Conservation (phyloP, 2,888 invertebrate species). For the Atethmia centrago region DNA sequence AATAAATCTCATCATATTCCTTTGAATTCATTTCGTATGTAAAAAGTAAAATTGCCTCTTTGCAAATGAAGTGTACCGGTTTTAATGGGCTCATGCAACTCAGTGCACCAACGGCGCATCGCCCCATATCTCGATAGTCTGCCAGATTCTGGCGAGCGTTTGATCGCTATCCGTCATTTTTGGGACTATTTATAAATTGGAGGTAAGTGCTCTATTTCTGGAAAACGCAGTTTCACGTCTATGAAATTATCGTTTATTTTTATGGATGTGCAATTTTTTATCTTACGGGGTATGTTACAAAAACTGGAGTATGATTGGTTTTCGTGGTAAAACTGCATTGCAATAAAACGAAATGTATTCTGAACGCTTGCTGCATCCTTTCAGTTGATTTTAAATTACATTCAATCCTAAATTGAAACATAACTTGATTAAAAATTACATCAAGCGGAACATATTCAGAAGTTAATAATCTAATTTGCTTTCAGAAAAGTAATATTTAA, state of each 20-base stretch:
- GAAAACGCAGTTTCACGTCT: conserved; percentile 45
- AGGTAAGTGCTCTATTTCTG: conserved; percentile 62
- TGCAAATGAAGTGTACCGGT: conserved; percentile 37
- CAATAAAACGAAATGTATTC: conserved; percentile 6
- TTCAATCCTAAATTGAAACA: conserved; percentile 13
- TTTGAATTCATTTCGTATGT: conserved; percentile 54
- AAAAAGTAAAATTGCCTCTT: conserved; percentile 24
- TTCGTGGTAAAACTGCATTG: conserved; percentile 9
- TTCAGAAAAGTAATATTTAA: conserved; percentile 18
- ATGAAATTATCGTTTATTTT: conserved; percentile 14
- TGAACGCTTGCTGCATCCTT: neutral
- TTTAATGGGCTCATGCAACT: conserved; percentile 49
- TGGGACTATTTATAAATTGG: conserved; percentile 63
- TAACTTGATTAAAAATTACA: conserved; percentile 5
- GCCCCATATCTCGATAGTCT: conserved; percentile 42
- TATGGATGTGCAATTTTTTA: conserved; percentile 5
- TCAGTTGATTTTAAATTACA: conserved; percentile 11
- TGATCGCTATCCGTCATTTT: conserved; percentile 64
- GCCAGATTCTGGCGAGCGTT: conserved; percentile 54
- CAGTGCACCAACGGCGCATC: conserved; percentile 16
- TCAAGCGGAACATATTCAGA: conserved; percentile 20
- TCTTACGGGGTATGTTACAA: neutral
- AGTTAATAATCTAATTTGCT: conserved; percentile 15
- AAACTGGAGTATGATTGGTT: neutral
- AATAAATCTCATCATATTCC: conserved; percentile 36